Evolutionary conservation across 2,797 vertebrate species (phyloP).

Genomic region (Sebastiscus albofasciatus): DNA sequence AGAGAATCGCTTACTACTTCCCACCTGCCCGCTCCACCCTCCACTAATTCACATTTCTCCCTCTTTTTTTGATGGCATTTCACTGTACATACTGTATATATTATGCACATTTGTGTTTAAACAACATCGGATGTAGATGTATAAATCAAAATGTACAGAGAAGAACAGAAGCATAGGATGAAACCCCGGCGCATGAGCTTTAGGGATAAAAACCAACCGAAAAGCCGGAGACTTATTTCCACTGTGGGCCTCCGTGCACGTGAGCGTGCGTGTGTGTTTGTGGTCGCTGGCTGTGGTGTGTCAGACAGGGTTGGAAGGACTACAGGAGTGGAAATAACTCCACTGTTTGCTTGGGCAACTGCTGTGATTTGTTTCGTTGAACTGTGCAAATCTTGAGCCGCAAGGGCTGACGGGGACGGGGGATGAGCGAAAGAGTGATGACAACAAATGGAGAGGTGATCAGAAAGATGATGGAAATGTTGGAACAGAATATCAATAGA

Average conservation of each 20-base stretch:
- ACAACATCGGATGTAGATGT: conserved; percentile 2
- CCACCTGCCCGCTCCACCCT: conserved; percentile 60
- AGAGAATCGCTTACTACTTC: conserved; percentile 55
- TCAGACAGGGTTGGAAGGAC: conserved; percentile 62
- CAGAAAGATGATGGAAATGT: conserved; percentile 14
- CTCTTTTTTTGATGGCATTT: conserved; percentile 5
- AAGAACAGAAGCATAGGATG: conserved; percentile 21
- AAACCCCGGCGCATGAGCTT: conserved; percentile 31
- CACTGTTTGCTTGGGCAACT: conserved; percentile 67
- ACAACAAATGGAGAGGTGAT: conserved; percentile 39
- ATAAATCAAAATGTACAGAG: conserved; percentile 9
- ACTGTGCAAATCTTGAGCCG: conserved; percentile 51
- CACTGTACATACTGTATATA: background rate
- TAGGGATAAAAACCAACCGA: conserved; percentile 33
- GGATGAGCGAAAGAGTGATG: conserved; percentile 40
- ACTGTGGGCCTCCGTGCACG: conserved; percentile 52
- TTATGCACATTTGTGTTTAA: background rate
- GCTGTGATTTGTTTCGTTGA: conserved; percentile 64
- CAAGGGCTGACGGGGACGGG: background rate
- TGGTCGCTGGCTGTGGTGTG: conserved; percentile 68
- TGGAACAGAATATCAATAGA: conserved; percentile 39
- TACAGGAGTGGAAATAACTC: conserved; percentile 73
- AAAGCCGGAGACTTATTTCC: conserved; percentile 64
- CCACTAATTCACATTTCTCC: conserved; percentile 12
- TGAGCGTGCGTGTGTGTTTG: conserved; percentile 61